Evolutionary conservation across 2,113 vertebrate species (phyloP).

Genomic region (Nerophis ophidion): DNA sequence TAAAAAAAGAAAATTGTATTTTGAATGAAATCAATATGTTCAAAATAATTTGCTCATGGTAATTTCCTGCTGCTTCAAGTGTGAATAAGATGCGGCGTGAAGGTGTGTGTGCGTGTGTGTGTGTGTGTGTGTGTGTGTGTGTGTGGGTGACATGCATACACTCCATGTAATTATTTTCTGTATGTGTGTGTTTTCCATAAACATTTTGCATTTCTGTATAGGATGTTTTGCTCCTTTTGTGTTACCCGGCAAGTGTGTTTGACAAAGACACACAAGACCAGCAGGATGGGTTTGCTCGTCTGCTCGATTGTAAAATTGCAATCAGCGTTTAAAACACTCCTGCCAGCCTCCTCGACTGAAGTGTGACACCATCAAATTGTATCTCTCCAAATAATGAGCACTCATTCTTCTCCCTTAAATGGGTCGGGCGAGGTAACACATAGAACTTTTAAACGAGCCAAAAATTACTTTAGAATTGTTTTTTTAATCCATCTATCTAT

Average conservation of each 20-base stretch:
- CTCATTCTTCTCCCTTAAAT: too few relatives aligned
- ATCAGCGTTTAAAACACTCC: neutral
- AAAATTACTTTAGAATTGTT: too few relatives aligned
- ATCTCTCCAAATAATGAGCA: neutral
- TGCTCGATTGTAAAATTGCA: neutral
- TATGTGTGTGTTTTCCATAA: neutral
- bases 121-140: neutral
- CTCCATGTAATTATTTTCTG: neutral
- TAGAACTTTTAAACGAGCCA: too few relatives aligned
- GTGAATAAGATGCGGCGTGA: neutral
- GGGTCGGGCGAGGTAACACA: too few relatives aligned
- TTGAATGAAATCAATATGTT: constrained; percentile 6
- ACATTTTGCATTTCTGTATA: neutral
- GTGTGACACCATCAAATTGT: neutral
- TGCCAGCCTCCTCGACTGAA: neutral
- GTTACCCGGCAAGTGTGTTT: constrained; percentile 4
- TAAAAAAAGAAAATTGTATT: neutral
- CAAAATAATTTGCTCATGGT: constrained; percentile 4
- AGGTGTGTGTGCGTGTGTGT: neutral
- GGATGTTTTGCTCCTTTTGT: constrained; percentile 1
- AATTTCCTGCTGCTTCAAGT: constrained; percentile 10
- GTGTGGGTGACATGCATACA: neutral
- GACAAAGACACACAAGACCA: neutral
- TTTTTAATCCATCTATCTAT: too few relatives aligned
- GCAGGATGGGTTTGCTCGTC: neutral